Conservation (phyloP, 2,888 invertebrate genomes). For the Rotaria sp. region DNA sequence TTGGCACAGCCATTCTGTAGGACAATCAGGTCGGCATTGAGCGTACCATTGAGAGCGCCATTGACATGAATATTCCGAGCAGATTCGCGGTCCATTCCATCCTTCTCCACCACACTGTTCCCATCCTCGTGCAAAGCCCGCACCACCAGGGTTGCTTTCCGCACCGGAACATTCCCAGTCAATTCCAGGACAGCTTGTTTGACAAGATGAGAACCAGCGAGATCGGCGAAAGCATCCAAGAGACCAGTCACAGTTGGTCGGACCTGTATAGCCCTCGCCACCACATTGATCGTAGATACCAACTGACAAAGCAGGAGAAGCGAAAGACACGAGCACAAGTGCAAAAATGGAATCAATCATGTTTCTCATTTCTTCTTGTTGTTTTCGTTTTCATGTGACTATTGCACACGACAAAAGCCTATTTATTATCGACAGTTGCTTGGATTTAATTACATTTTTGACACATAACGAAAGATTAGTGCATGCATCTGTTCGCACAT, state of each 20-base stretch:
- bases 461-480: too few species aligned
- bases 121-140: background rate
- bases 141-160: background rate
- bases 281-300: background rate
- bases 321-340: background rate
- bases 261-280: background rate
- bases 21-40: too few species aligned
- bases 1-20: too few species aligned
- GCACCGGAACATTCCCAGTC: background rate
- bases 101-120: constrained; percentile 10
- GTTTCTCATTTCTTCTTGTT: too few species aligned
- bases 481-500: too few species aligned
- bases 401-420: too few species aligned
- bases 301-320: background rate
- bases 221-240: background rate
- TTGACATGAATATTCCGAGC: too few species aligned
- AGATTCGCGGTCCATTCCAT: background rate
- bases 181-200: background rate
- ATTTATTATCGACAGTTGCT: too few species aligned
- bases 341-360: background rate
- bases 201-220: background rate
- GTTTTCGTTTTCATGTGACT: too few species aligned
- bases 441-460: too few species aligned
- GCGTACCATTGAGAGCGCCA: too few species aligned
- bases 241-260: background rate